Evolutionary conservation across 2,113 vertebrate genomes (phyloP).

Genomic region (Dromiciops gliroides): DNA sequence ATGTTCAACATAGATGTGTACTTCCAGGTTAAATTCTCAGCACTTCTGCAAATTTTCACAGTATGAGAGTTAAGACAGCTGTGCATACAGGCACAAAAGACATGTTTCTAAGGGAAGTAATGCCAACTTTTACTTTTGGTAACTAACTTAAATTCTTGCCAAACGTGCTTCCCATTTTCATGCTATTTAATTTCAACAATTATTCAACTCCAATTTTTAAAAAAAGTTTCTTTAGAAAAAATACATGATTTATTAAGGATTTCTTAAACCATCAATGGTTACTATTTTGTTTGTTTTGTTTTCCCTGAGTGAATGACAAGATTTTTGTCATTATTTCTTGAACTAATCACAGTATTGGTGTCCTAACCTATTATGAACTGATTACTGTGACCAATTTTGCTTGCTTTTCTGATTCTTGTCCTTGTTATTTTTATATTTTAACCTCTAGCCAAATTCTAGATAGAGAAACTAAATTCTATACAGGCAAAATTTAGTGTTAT

Average conservation of each 20-base stretch:
- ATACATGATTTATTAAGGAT: not conserved
- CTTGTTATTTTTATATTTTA: not conserved
- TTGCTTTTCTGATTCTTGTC: not conserved
- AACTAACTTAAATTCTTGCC: not conserved
- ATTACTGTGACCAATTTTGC: not conserved
- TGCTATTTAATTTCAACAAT: not conserved
- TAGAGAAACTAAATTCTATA: not conserved
- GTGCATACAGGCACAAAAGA: not conserved
- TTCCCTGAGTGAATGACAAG: not conserved
- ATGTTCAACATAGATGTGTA: conserved; percentile 4
- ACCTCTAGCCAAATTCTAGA: not conserved
- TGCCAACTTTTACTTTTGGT: not conserved
- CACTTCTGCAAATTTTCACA: conserved; percentile 9
- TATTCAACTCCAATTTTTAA: not conserved
- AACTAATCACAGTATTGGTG: not conserved
- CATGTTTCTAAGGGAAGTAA: not conserved
- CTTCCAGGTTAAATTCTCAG: conserved; percentile 23
- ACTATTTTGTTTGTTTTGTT: not conserved
- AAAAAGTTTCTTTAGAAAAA: not conserved
- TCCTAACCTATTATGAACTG: not conserved
- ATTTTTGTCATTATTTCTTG: not conserved
- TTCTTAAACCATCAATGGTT: not conserved
- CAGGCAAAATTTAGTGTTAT: not conserved
- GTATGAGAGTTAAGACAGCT: not conserved
- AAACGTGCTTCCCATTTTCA: conserved; percentile 28